A percentile compares a stretch with the other conserved stretches of the same genome.
Conservation (phyloP, 1,140 invertebrate genomes). For the Lysiphlebus fabarum region DNA sequence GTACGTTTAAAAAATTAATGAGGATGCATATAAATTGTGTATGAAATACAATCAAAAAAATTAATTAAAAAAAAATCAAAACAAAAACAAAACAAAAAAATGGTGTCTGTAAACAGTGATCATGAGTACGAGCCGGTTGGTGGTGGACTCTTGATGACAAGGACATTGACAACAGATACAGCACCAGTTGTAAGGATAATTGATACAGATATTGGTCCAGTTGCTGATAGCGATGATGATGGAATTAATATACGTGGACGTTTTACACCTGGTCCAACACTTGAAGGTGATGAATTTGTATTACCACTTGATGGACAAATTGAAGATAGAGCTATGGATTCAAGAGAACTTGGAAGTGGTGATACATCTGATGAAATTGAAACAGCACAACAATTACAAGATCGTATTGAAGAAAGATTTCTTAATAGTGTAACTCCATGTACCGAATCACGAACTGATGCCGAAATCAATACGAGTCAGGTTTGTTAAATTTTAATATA, state of each 20-base stretch:
- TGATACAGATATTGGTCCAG: conserved; percentile 51
- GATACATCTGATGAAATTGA: conserved; percentile 47
- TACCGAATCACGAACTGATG: conserved; percentile 62
- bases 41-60: neutral
- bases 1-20: neutral
- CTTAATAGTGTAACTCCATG: conserved; percentile 55
- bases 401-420: conserved; percentile 57
- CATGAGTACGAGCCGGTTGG: conserved; percentile 83
- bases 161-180: conserved; percentile 41
- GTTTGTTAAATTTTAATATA: conserved; percentile 28
- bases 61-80: neutral
- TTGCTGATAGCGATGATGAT: conserved; percentile 54
- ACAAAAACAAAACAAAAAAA: conserved; percentile 6
- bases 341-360: conserved; percentile 41
- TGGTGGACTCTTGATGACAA: conserved; percentile 45
- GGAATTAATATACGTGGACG: conserved; percentile 48
- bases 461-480: conserved; percentile 67
- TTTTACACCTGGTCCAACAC: conserved; percentile 38
- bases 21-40: neutral
- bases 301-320: conserved; percentile 50
- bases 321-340: conserved; percentile 51
- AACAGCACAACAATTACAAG: conserved; percentile 52
- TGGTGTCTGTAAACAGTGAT: conserved; percentile 53
- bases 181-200: conserved; percentile 52
- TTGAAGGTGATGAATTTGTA: conserved; percentile 47